Percentiles rank a stretch among this genome's conserved stretches.
Evolutionary conservation across 1,140 invertebrate genomes (phyloP).

Genomic region (Drosophila burlai): DNA sequence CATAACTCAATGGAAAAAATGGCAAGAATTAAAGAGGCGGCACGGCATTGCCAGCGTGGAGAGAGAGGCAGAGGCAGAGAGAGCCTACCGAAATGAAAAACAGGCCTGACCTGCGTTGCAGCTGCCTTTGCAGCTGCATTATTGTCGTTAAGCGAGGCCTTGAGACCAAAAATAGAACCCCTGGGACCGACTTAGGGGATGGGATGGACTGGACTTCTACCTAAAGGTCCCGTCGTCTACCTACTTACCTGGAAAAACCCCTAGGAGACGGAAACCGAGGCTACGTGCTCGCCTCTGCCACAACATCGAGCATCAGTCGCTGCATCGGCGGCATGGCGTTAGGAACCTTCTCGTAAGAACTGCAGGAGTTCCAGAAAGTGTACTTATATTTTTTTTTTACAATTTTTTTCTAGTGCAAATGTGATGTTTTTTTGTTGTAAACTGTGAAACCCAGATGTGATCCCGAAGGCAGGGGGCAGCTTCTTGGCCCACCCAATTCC

Average conservation of each 20-base stretch:
- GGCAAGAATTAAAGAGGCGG: background rate
- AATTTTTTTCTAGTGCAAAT: constrained; percentile 14
- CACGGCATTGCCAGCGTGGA: constrained; percentile 28
- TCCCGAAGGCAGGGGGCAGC: constrained; percentile 17
- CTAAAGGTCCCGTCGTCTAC: background rate
- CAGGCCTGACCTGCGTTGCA: constrained; percentile 20
- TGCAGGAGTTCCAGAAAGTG: constrained; percentile 11
- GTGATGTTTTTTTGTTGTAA: constrained; percentile 7
- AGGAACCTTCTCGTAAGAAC: constrained; percentile 13
- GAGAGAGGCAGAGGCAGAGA: constrained; percentile 4
- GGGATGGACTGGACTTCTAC: constrained; percentile 17
- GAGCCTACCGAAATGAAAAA: constrained; percentile 1
- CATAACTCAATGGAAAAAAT: constrained; percentile 1
- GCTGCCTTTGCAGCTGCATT: constrained; percentile 14
- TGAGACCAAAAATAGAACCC: constrained; percentile 22
- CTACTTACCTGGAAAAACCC: background rate
- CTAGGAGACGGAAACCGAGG: constrained; percentile 20
- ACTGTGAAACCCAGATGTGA: constrained; percentile 8
- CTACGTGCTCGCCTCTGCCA: constrained; percentile 3
- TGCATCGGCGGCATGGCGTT: constrained; percentile 25
- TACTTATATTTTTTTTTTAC: constrained; percentile 1
- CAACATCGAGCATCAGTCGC: constrained; percentile 13
- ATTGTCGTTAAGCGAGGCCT: background rate
- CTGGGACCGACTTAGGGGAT: constrained; percentile 30
- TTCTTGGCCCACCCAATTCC: background rate